Conservation (phyloP, 2,113 vertebrate genomes). For the Macrotis lagotis region DNA sequence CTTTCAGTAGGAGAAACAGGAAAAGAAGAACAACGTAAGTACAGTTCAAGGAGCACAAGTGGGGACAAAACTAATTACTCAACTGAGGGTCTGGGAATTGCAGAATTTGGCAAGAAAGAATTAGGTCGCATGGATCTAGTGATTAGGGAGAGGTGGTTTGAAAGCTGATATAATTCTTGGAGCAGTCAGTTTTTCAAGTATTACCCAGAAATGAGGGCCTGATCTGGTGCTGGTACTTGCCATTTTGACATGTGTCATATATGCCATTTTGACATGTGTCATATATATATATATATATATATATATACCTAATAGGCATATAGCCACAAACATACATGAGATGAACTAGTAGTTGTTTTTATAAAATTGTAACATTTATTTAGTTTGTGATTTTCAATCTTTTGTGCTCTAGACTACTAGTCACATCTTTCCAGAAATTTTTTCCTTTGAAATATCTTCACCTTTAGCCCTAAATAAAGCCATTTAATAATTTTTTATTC, state of each 20-base stretch:
- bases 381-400: not conserved
- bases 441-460: conserved; percentile 11
- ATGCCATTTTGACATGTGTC: not conserved
- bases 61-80: not conserved
- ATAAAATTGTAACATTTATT: not conserved
- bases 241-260: not conserved
- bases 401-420: not conserved
- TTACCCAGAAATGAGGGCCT: not conserved
- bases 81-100: not conserved
- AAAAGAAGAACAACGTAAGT: not conserved
- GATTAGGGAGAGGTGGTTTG: not conserved
- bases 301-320: not conserved
- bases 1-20: not conserved
- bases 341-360: not conserved
- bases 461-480: not conserved
- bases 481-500: not conserved
- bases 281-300: too few relatives aligned
- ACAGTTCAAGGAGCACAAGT: not conserved
- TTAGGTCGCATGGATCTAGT: not conserved
- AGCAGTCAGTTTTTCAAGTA: not conserved
- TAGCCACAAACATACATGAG: not conserved
- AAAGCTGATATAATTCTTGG: not conserved
- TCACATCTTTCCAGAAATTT: not conserved
- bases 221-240: not conserved
- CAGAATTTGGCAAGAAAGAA: not conserved